Conservation (phyloP, 2,888 invertebrate species). For the Drosophila demipolita region DNA sequence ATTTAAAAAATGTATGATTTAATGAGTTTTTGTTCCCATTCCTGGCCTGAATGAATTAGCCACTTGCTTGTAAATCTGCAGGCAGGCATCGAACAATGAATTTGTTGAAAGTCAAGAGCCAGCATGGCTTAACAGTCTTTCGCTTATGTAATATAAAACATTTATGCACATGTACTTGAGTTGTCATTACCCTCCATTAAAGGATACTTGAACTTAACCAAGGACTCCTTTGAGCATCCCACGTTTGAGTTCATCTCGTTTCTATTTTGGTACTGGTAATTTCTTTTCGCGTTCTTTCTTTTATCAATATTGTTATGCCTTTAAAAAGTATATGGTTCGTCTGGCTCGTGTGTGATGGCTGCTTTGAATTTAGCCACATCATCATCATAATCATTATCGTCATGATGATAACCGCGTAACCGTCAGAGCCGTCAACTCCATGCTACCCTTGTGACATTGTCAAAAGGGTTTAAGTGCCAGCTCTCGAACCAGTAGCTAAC, state of each 20-base stretch:
- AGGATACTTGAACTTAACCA: conserved; percentile 47
- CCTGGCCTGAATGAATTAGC: conserved; percentile 42
- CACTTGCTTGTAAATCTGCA: conserved; percentile 25
- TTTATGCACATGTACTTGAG: conserved; percentile 52
- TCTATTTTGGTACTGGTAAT: conserved; percentile 48
- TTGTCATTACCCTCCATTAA: conserved; percentile 57
- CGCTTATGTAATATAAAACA: conserved; percentile 35
- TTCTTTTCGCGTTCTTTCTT: conserved; percentile 6
- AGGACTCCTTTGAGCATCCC: conserved; percentile 13
- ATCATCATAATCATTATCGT: conserved; percentile 60
- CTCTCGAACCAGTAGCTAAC: conserved; percentile 61
- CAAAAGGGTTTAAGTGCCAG: conserved; percentile 78
- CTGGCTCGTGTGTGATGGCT: conserved; percentile 45
- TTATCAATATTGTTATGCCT: conserved; percentile 51
- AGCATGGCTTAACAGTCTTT: conserved; percentile 29
- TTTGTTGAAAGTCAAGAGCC: conserved; percentile 36
- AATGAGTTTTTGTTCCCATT: conserved; percentile 51
- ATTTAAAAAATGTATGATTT: conserved; percentile 63
- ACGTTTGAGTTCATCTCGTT: conserved; percentile 25
- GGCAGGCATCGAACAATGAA: conserved; percentile 22
- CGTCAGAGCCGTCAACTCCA: conserved; percentile 64
- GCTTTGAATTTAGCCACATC: conserved; percentile 69
- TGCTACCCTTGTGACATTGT: conserved; percentile 73
- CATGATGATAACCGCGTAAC: conserved; percentile 45
- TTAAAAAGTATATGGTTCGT: conserved; percentile 32